Evolutionary conservation across 2,888 invertebrate genomes (phyloP), one percentile per base, ranked within the genome.

Genomic region (Willowsia nigromaculata): DNA sequence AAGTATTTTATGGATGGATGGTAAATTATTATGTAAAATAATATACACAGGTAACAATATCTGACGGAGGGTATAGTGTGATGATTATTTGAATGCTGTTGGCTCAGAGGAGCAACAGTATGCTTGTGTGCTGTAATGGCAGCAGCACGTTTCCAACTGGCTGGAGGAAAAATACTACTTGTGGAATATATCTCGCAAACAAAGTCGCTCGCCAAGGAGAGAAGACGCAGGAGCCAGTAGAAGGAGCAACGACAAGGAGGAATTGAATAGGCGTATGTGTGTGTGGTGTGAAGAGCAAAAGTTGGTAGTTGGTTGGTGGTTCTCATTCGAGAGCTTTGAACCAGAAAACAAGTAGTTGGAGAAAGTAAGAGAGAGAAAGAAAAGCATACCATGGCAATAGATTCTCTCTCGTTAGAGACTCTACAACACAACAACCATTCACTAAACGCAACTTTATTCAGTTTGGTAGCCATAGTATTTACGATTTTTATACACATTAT

Each of bases 161-260:
- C 80, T 78, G 65, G n/a, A 33, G 37, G 53, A 53, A 86, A 62
- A 78, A 80, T 85, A 80, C 85, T 86, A 86, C 85, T 86, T 86
- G 85, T 86, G 85, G 85, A 86, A 76, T 85, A 86, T 68, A 22
- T 3, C 33, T 15, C 25, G 18, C 53, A 15, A 7, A 43, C 59
- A 59, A 9, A 0, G 27, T 30, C 33, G 43, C 68, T 37, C 25
- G 37, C 33, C 11, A n/a, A n/a, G n/a, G n/a, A n/a, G n/a, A 33
- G 56, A 33, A 13, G 53, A 33, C 18, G 56, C 53, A 30, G 27
- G 37, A 59, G 22, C 18, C 1, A 37, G 37, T 22, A 22, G 37
- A 15, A 33, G 53, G 0, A 15, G n/a, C n/a, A 53, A n/a, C 13
- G 78, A 30, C 30, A 30, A 27, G 7, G 78, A 27, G 9, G 53